A percentile compares a stretch with the other conserved stretches of the same genome.
phyloP scores from a whole-genome alignment of 2,797 vertebrate genomes.

The Etheostoma perlongum region DNA sequence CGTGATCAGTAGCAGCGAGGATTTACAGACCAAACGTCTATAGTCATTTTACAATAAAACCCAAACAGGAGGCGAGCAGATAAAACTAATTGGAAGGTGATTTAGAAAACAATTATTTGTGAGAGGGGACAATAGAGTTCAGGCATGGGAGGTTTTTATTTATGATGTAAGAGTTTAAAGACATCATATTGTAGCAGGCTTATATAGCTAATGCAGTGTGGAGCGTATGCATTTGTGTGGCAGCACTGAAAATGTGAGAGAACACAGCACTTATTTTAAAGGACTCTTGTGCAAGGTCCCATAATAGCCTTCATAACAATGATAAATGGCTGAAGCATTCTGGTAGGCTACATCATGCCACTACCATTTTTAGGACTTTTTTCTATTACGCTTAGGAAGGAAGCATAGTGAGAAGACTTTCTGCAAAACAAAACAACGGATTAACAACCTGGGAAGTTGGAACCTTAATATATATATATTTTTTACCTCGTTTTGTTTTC shows the following conservation, averaged over 20 bases:
- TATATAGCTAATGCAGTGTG: conserved; percentile 52
- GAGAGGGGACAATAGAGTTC: conserved; percentile 1
- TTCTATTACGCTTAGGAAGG: conserved; percentile 23
- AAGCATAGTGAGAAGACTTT: conserved; percentile 29
- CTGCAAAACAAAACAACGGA: conserved; percentile 33
- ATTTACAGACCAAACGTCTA: conserved; percentile 7
- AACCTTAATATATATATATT: conserved; percentile 29
- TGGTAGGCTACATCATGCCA: conserved; percentile 65
- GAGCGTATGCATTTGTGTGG: conserved; percentile 62
- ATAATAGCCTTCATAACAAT: conserved; percentile 78
- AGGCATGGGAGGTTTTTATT: neutral
- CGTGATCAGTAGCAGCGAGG: conserved; percentile 30
- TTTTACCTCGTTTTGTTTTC: conserved; percentile 44
- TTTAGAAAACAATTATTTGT: conserved; percentile 12
- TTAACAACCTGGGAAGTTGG: conserved; percentile 39
- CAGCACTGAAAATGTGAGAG: conserved; percentile 60
- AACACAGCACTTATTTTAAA: conserved; percentile 74
- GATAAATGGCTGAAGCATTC: conserved; percentile 72
- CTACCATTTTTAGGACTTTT: conserved; percentile 46
- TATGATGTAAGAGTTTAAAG: conserved; percentile 36
- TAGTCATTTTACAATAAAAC: conserved; percentile 14
- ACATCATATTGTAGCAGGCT: conserved; percentile 19
- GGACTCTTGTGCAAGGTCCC: conserved; percentile 73
- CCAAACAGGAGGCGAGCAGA: conserved; percentile 3
- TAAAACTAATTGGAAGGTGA: conserved; percentile 8